Evolutionary conservation across 2,888 invertebrate genomes (phyloP).

Genomic region (Spodoptera littoralis): DNA sequence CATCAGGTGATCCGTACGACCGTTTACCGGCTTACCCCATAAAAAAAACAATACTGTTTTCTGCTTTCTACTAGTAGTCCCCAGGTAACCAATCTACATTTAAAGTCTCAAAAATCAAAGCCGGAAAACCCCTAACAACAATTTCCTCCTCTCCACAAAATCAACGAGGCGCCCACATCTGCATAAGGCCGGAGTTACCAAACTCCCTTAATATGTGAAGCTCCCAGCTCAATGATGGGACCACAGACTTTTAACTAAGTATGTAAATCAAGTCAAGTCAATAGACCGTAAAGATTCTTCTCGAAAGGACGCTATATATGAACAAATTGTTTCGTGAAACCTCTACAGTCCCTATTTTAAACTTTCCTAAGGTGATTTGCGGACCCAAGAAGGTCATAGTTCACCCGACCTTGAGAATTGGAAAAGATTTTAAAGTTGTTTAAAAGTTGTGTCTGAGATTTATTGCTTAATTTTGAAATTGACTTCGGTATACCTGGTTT

Average conservation of each 20-base stretch:
- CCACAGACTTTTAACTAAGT: slow-evolving; percentile 17
- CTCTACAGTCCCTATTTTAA: slow-evolving; percentile 8
- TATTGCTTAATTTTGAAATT: slow-evolving; percentile 1
- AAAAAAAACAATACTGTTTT: too few species aligned
- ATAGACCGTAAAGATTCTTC: slow-evolving; percentile 17
- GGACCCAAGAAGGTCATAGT: slow-evolving; percentile 9
- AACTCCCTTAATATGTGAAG: not conserved
- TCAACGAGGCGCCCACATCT: too few species aligned
- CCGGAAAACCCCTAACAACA: too few species aligned
- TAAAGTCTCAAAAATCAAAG: too few species aligned
- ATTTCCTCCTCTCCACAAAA: too few species aligned
- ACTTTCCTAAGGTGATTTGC: slow-evolving; percentile 29
- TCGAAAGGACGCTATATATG: slow-evolving; percentile 14
- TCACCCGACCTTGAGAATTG: slow-evolving; percentile 11
- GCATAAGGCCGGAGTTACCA: not conserved
- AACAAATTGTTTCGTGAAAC: slow-evolving; percentile 33
- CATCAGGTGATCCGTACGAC: too few species aligned
- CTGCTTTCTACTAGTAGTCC: too few species aligned
- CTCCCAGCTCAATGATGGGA: not conserved
- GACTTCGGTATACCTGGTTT: too few species aligned
- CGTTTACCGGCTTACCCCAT: too few species aligned
- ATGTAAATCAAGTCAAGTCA: slow-evolving; percentile 17
- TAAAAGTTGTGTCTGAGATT: not conserved
- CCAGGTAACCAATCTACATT: too few species aligned
- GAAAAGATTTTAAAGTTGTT: slow-evolving; percentile 22